Percentiles rank a stretch among this genome's conserved stretches.
Conservation (phyloP, 1,140 invertebrate species). For the Latrodectus geometricus region DNA sequence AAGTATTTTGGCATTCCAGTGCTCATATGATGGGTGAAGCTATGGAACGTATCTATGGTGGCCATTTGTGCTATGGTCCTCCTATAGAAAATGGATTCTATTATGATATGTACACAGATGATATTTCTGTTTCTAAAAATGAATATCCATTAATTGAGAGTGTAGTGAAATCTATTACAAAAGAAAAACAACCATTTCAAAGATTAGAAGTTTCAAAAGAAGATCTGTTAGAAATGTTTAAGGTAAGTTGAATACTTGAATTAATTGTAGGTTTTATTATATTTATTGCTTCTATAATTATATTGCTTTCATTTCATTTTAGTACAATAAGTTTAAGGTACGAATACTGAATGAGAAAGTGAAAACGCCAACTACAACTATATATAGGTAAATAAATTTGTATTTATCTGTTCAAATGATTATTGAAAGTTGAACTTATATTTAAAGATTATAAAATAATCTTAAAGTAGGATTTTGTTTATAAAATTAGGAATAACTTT, state of each 20-base stretch:
- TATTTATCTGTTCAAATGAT: not conserved
- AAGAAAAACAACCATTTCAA: constrained; percentile 97
- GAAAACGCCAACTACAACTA: constrained; percentile 92
- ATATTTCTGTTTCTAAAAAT: constrained; percentile 78
- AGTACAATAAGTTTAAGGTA: constrained; percentile 96
- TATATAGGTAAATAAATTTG: constrained; percentile 75
- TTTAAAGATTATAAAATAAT: too few relatives aligned
- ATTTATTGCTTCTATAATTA: not conserved
- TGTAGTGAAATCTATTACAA: constrained; percentile 86
- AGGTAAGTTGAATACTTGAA: constrained; percentile 69
- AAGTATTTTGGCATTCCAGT: constrained; percentile 99
- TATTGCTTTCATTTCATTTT: constrained; percentile 59
- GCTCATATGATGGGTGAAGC: constrained; percentile 98
- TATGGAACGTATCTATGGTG: constrained; percentile 95
- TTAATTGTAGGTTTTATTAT: not conserved
- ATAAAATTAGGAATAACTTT: too few relatives aligned
- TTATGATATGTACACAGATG: constrained; percentile 90
- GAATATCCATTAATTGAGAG: constrained; percentile 90
- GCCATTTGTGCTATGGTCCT: constrained; percentile 97
- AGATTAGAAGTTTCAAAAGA: constrained; percentile 95
- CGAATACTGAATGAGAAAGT: constrained; percentile 97
- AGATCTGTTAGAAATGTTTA: constrained; percentile 97
- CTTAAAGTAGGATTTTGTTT: too few relatives aligned
- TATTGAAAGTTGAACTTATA: too few relatives aligned
- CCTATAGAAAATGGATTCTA: constrained; percentile 99